These are phyloP conservation scores for Gymnothorax reevesii DNA, from an alignment of 2,797 vertebrate genomes.

Conservation along the genomic window DNA sequence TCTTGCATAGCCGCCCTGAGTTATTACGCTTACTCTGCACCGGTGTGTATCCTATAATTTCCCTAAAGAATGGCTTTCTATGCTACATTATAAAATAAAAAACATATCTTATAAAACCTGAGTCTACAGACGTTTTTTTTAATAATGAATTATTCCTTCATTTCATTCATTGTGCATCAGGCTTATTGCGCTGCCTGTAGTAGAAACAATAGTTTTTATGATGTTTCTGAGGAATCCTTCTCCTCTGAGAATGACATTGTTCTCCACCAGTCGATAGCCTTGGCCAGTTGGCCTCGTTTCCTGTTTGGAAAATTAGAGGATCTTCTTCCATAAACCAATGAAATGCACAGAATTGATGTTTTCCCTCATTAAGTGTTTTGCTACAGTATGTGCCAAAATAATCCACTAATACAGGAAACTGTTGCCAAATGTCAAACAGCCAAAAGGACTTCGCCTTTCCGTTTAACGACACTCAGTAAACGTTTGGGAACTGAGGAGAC, in stretches of 20 bases:
- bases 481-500: no score
- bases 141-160: neutral
- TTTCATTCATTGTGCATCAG: neutral
- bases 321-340: neutral
- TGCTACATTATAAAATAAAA: neutral
- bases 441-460: no score
- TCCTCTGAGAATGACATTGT: neutral
- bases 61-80: neutral
- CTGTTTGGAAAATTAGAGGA: neutral
- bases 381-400: neutral
- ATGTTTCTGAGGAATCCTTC: neutral
- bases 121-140: neutral
- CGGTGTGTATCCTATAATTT: constrained; percentile 1
- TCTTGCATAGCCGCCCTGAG: neutral
- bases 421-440: constrained; percentile 5
- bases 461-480: no score
- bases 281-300: neutral
- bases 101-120: neutral
- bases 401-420: constrained; percentile 9
- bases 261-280: neutral
- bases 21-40: neutral
- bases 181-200: constrained; percentile 7
- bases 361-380: neutral
- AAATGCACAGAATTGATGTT: neutral
- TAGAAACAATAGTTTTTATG: neutral